A percentile compares a stretch with the other conserved stretches of the same genome.
phyloP scores from a whole-genome alignment of 1,140 invertebrate species.

The Plodia interpunctella region DNA sequence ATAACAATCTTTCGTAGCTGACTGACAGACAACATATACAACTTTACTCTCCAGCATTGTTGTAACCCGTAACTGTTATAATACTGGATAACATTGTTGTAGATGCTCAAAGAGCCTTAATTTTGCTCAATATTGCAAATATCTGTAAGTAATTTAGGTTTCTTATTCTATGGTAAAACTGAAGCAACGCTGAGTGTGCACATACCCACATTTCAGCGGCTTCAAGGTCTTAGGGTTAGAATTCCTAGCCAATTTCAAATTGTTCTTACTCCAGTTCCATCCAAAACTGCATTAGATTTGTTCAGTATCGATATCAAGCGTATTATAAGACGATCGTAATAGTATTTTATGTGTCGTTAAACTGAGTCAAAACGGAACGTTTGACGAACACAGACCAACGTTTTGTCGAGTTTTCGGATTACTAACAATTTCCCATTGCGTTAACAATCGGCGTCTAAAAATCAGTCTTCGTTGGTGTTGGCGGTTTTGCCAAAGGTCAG shows the following conservation, averaged over 20 bases:
- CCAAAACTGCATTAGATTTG: slow-evolving; percentile 14
- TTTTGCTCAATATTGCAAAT: too few relatives aligned
- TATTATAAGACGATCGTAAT: slow-evolving; percentile 37
- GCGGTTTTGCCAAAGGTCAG: slow-evolving; percentile 31
- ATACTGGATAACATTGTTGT: too few relatives aligned
- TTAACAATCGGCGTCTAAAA: slow-evolving; percentile 23
- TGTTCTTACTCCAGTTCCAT: slow-evolving; percentile 8
- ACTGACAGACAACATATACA: too few relatives aligned
- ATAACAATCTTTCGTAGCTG: too few relatives aligned
- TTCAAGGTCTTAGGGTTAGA: neutral
- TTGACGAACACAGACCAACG: slow-evolving; percentile 4
- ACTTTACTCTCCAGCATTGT: too few relatives aligned
- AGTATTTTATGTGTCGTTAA: slow-evolving; percentile 32
- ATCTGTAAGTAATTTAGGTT: too few relatives aligned
- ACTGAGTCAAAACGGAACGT: slow-evolving; percentile 19
- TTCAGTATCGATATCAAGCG: slow-evolving; percentile 34
- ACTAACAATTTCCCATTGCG: slow-evolving; percentile 12
- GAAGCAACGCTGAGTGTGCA: too few relatives aligned
- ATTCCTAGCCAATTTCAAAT: neutral
- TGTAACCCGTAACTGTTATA: too few relatives aligned
- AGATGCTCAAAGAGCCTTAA: too few relatives aligned
- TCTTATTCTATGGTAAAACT: neutral
- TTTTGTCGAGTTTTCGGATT: slow-evolving; percentile 12
- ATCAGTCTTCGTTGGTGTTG: slow-evolving; percentile 18
- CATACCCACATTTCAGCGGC: too few relatives aligned